Evolutionary conservation across 2,113 vertebrate genomes (phyloP).

Genomic region (Chloropsis hardwickii): DNA sequence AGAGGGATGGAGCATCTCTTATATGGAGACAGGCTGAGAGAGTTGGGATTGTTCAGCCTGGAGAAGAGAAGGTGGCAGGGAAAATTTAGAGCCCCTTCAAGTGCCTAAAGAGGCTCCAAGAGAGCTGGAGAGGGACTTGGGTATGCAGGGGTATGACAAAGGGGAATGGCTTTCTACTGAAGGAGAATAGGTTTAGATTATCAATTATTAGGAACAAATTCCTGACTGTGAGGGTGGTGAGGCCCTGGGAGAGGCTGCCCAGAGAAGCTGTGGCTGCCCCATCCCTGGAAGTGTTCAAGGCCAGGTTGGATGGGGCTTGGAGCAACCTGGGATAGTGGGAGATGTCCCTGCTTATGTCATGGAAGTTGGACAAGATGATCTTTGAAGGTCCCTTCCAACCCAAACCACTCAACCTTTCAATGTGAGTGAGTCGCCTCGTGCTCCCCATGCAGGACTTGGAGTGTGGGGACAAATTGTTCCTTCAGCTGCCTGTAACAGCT

Average conservation of each 20-base stretch:
- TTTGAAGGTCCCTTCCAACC: not conserved
- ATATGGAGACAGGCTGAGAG: not conserved
- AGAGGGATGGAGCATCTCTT: not conserved
- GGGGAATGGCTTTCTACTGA: not conserved
- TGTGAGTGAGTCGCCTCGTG: accelerated
- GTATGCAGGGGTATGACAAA: not conserved
- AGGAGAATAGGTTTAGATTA: not conserved
- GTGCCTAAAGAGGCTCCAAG: not conserved
- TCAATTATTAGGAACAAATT: not conserved
- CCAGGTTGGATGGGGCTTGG: accelerated
- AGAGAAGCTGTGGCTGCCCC: not conserved
- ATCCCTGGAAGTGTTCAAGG: not conserved
- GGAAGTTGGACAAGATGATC: not conserved
- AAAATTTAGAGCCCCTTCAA: not conserved
- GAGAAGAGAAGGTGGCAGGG: not conserved
- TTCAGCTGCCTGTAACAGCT: not conserved
- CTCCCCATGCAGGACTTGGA: not conserved
- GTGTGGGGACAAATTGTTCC: not conserved
- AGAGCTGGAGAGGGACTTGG: not conserved
- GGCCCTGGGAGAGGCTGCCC: not conserved
- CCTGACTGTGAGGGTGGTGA: not conserved
- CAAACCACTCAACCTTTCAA: accelerated
- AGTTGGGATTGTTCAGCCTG: not conserved
- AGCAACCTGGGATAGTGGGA: not conserved
- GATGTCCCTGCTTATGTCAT: not conserved